phyloP scores from a whole-genome alignment of 1,140 invertebrate genomes.

The Drosophila arizonae region DNA sequence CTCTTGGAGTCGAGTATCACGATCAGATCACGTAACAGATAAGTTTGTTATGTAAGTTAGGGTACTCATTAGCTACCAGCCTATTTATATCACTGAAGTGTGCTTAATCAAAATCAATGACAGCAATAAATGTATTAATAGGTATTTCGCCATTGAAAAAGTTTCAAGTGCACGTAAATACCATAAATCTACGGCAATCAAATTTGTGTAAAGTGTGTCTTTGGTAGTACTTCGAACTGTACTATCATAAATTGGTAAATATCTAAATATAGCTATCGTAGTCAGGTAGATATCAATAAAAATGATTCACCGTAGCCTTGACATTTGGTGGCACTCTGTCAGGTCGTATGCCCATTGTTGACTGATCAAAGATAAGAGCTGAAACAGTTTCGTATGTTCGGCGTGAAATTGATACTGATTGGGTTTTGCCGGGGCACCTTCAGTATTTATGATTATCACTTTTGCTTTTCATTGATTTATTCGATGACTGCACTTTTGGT shows the following conservation, averaged over 20 bases:
- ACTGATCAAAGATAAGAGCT: conserved; percentile 26
- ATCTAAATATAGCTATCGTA: not conserved
- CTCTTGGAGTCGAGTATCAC: not conserved
- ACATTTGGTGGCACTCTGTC: conserved; percentile 10
- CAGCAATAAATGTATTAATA: conserved; percentile 36
- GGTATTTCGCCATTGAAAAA: conserved; percentile 15
- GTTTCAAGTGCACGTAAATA: conserved; percentile 31
- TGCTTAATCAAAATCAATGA: conserved; percentile 38
- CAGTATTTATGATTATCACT: conserved; percentile 33
- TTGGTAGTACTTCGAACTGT: not conserved
- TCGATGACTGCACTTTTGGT: conserved; percentile 28
- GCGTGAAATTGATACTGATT: conserved; percentile 47
- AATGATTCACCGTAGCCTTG: conserved; percentile 27
- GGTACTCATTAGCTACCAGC: not conserved
- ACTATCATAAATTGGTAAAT: conserved; percentile 8
- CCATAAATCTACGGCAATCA: conserved; percentile 22
- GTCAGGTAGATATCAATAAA: not conserved
- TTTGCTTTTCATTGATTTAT: conserved; percentile 37
- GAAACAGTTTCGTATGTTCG: conserved; percentile 6
- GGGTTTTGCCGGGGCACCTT: conserved; percentile 16
- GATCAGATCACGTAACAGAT: conserved; percentile 2
- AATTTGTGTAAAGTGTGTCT: conserved; percentile 8
- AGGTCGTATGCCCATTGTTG: conserved; percentile 28
- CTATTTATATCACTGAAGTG: conserved; percentile 6
- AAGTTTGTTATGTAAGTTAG: conserved; percentile 27